Conservation (phyloP, 2,113 vertebrate genomes). For the Strix uralensis region DNA sequence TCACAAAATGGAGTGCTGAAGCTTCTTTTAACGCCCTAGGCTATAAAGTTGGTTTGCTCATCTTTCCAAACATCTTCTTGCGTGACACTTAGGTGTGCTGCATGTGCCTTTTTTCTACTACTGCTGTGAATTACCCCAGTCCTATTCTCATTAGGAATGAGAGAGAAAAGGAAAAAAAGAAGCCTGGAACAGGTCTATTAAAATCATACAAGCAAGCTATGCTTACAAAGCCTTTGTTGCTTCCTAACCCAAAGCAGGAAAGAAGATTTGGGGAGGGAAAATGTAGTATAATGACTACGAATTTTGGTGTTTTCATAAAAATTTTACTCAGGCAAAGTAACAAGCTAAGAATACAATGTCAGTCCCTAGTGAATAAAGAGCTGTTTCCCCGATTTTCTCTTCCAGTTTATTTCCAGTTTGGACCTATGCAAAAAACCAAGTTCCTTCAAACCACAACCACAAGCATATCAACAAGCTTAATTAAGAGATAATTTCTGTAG, state of each 20-base stretch:
- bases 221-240: neutral
- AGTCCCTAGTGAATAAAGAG: neutral
- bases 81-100: neutral
- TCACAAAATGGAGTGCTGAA: neutral
- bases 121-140: neutral
- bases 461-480: neutral
- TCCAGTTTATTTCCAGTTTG: neutral
- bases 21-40: neutral
- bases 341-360: neutral
- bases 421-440: neutral
- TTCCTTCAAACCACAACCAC: neutral
- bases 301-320: neutral
- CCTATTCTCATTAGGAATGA: neutral
- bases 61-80: neutral
- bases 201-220: neutral
- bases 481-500: slow-evolving; percentile 1
- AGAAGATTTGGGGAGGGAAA: neutral
- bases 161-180: neutral
- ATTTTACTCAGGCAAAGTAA: neutral
- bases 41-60: neutral
- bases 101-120: neutral
- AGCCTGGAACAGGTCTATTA: neutral
- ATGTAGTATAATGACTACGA: neutral
- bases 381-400: neutral
- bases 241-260: neutral